These are phyloP conservation scores for Mamestra configurata DNA, from an alignment of 1,140 invertebrate species.

Conservation along the genomic window DNA sequence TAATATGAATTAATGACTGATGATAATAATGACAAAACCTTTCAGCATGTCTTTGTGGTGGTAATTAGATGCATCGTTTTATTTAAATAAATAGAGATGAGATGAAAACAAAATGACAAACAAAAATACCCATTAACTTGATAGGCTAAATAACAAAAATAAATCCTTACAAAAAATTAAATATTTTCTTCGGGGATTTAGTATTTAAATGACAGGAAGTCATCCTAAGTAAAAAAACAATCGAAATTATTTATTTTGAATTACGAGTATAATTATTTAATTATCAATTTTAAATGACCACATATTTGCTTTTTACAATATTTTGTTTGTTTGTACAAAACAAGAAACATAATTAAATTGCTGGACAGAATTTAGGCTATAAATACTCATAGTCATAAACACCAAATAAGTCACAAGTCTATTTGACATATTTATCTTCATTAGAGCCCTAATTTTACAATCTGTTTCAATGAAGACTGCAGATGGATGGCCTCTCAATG, in stretches of 20 bases:
- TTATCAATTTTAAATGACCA: neutral
- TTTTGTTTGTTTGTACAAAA: neutral
- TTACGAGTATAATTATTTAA: neutral
- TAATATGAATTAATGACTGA: neutral
- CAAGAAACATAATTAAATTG: neutral
- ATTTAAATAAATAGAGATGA: neutral
- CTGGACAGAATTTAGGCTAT: neutral
- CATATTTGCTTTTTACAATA: neutral
- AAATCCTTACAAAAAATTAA: neutral
- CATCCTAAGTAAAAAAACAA: neutral
- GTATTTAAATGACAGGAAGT: neutral
- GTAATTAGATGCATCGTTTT: neutral
- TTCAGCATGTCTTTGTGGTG: neutral
- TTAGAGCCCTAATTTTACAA: neutral
- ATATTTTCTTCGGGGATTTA: neutral
- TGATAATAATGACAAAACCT: neutral
- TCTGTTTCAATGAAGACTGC: neutral
- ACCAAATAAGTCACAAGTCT: neutral
- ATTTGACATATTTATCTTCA: neutral
- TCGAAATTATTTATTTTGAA: neutral
- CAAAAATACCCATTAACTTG: slow-evolving; percentile 1
- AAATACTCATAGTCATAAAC: neutral
- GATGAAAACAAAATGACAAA: slow-evolving; percentile 35
- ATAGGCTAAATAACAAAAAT: neutral
- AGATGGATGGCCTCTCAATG: neutral